Base-by-base conservation (phyloP, 2,888 invertebrate genomes). In the Amiota minor region DNA sequence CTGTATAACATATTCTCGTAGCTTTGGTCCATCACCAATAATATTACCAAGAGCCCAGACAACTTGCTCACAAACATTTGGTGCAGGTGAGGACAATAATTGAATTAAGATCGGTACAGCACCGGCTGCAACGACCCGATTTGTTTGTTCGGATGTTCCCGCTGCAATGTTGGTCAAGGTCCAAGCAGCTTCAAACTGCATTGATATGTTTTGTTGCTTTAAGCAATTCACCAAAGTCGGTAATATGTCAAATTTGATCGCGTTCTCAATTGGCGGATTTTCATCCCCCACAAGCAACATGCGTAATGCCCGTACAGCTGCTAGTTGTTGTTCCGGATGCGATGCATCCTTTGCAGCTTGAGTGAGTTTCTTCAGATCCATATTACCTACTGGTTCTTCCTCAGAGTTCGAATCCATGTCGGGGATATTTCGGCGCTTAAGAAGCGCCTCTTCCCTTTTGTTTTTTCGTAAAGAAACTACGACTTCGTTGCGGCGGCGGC, bases 131-230 rank as follows among this genome's bases (percentile, higher is more conserved):
- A n/a, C n/a, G n/a, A n/a, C n/a, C n/a, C n/a, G n/a, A n/a, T n/a
- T n/a, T n/a, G n/a, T n/a, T n/a, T n/a, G n/a, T n/a, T n/a, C n/a
- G n/a, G n/a, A n/a, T n/a, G 97, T 98, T 74, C 98, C 98, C 0
- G 96, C 96, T 11, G 98, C 98, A 85, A 98, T 98, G 89, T 98
- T 98, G 84, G 98, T 98, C 82, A 98, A 91, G 67, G 98, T 98
- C 98, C 98, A 98, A 9, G 98, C 97, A 50, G 98, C 97, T 91
- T 98, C 98, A 89, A 98, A 98, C 90, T 98, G 98, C 79, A 95
- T 93, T 68, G 97, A 96, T 88, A 95, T 95, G 88, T 97, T 96
- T 84, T 95, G 93, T 84, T 95, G 93, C 80, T 95, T 93, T 79
- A 99, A 92, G 91, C 98, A 99, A 80, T 93, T 92, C 72, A 98